phyloP scores from a whole-genome alignment of 2,113 vertebrate species.

The Eptesicus fuscus region DNA sequence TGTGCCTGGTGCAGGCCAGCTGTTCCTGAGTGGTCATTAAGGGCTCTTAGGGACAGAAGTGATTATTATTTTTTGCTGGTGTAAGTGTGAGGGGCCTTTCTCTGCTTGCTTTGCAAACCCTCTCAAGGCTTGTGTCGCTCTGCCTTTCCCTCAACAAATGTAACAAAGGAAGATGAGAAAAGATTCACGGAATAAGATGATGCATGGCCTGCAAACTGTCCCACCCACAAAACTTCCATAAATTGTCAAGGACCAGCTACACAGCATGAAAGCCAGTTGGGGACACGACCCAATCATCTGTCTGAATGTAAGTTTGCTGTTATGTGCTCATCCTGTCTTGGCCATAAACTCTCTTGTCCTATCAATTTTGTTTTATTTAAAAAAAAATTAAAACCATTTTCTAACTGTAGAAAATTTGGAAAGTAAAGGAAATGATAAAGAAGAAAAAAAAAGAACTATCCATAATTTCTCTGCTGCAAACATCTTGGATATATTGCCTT shows the following conservation, averaged over 20 bases:
- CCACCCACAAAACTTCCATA: background rate
- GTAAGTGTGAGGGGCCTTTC: background rate
- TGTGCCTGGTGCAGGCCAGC: background rate
- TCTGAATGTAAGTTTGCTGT: rapidly evolving
- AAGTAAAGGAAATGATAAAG: background rate
- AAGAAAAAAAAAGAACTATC: background rate
- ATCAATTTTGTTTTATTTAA: background rate
- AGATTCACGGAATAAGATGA: background rate
- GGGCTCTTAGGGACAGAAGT: background rate
- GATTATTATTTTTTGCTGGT: background rate
- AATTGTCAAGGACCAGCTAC: background rate
- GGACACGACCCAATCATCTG: background rate
- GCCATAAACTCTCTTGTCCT: background rate
- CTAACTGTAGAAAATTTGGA: background rate
- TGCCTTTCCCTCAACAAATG: background rate
- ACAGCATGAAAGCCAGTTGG: background rate
- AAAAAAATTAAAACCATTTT: background rate
- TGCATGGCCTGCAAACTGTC: background rate
- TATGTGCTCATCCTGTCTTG: background rate
- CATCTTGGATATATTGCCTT: background rate
- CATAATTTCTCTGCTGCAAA: background rate
- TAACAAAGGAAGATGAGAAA: background rate
- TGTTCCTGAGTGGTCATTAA: background rate
- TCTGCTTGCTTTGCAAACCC: background rate
- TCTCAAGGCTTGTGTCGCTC: background rate